Evolutionary conservation across 2,113 vertebrate species (phyloP), one percentile per base, ranked within the genome.

Genomic region (Salminus brasiliensis): DNA sequence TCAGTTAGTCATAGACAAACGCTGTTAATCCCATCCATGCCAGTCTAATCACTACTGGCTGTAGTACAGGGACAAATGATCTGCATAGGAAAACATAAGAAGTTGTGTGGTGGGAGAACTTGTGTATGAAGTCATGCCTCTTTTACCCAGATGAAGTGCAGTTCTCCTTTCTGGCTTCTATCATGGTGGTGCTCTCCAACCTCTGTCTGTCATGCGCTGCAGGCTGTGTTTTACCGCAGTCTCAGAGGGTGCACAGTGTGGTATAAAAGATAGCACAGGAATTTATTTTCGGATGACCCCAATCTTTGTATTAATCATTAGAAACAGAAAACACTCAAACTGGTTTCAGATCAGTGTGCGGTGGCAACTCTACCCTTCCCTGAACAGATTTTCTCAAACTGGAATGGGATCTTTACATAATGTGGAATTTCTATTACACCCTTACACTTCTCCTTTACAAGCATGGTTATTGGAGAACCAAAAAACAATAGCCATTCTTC

Each of bases 111-210:
- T 47, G 49, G 36, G 34, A 59, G 32, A 9, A 32, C 11, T 52
- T 25, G 63, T 65, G 60, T 68, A 73, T 85, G 74, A 66, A 84
- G 75, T 80, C 81, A 67, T 65, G 47, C 32, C n/a, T 65, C 30
- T 39, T 78, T 74, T 49, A 30, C 69, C 62, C 67, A 59, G 83
- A 89, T 81, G 72, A 81, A 88, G 45, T 81, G 52, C 84, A 87
- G 85, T 49, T 74, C 52, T 65, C 71, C 53, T 82, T 71, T 68
- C 80, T 88, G 83, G 74, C 27, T 73, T 84, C 75, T 81, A 57
- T 87, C 85, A 78, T 45, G 13, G 39, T 70, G 53, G n/a, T 69
- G 70, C 57, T n/a, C 80, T 81, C 76, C 65, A 80, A 63, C n/a
- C 47, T 65, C 71, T 32, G 32, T 68, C 75, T 70, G 45, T 67